A percentile compares a stretch with the other conserved stretches of the same genome.
Evolutionary conservation across 2,888 invertebrate species (phyloP).

Genomic region (Eupithecia exiguata): DNA sequence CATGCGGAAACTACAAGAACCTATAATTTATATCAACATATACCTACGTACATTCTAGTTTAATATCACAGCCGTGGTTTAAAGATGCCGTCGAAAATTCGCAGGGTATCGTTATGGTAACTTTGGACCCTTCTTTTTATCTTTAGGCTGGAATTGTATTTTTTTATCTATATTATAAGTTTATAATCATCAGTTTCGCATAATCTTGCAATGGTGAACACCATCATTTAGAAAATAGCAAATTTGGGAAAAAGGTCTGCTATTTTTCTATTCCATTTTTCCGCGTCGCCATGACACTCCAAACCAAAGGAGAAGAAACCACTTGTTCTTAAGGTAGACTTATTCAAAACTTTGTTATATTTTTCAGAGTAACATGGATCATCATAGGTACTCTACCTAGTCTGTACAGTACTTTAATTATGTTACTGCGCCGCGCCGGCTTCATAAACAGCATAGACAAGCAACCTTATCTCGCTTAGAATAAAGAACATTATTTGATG

Average conservation of each 20-base stretch:
- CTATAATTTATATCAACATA: background rate
- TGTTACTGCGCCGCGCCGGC: background rate
- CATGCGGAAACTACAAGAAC: slow-evolving; percentile 37
- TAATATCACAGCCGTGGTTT: background rate
- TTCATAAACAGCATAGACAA: background rate
- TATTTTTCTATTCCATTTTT: background rate
- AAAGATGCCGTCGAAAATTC: background rate
- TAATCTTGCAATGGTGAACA: background rate
- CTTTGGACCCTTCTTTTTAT: background rate
- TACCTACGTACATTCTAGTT: background rate
- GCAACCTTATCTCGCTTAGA: background rate
- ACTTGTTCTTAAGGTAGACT: background rate
- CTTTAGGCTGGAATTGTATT: no score
- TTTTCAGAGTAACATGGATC: background rate
- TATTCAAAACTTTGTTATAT: background rate
- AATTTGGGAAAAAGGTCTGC: background rate
- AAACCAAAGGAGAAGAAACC: background rate
- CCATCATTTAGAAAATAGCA: background rate
- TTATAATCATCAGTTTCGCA: background rate
- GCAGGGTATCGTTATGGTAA: background rate
- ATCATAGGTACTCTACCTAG: no score
- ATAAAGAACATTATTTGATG: background rate
- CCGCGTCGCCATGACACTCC: background rate
- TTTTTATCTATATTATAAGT: background rate
- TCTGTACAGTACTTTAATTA: background rate